A percentile compares a stretch with the other conserved stretches of the same genome.
phyloP scores from a whole-genome alignment of 2,888 invertebrate genomes.

The Belgica antarctica region DNA sequence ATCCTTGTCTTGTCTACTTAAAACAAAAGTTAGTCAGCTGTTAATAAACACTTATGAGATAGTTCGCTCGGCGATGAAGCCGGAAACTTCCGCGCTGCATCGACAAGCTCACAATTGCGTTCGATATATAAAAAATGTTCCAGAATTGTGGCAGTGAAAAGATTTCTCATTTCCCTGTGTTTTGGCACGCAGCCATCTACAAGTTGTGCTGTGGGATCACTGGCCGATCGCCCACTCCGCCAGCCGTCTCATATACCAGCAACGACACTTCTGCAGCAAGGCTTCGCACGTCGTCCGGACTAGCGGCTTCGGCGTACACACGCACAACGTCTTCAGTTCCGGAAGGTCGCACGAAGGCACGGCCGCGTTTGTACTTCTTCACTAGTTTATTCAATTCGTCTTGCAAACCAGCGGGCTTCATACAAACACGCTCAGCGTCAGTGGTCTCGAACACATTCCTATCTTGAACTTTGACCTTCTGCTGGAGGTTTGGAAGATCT shows the following conservation, averaged over 20 bases:
- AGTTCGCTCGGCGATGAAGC: neutral
- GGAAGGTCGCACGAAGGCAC: conserved; percentile 92
- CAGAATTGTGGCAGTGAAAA: neutral
- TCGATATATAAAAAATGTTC: neutral
- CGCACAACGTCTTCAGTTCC: conserved; percentile 97
- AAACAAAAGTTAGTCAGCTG: conserved; percentile 8
- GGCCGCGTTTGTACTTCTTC: conserved; percentile 65
- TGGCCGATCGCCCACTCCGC: conserved; percentile 71
- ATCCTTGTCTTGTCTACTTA: conserved; percentile 17
- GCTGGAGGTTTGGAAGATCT: conserved; percentile 83
- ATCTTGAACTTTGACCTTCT: conserved; percentile 87
- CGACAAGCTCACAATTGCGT: neutral
- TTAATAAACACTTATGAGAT: conserved; percentile 6
- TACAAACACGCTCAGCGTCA: conserved; percentile 81
- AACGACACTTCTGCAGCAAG: conserved; percentile 74
- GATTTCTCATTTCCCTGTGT: conserved; percentile 18
- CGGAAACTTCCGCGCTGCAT: no score
- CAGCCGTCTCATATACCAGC: conserved; percentile 74
- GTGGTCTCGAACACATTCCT: conserved; percentile 80
- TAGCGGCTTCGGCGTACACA: conserved; percentile 92
- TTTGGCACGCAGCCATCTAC: neutral
- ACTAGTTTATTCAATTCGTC: conserved; percentile 71
- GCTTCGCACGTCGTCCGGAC: conserved; percentile 66
- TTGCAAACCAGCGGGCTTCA: conserved; percentile 81
- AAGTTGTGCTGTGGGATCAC: conserved; percentile 48